phyloP scores from a whole-genome alignment of 2,113 vertebrate genomes.

The Orientallactaga bullata region DNA sequence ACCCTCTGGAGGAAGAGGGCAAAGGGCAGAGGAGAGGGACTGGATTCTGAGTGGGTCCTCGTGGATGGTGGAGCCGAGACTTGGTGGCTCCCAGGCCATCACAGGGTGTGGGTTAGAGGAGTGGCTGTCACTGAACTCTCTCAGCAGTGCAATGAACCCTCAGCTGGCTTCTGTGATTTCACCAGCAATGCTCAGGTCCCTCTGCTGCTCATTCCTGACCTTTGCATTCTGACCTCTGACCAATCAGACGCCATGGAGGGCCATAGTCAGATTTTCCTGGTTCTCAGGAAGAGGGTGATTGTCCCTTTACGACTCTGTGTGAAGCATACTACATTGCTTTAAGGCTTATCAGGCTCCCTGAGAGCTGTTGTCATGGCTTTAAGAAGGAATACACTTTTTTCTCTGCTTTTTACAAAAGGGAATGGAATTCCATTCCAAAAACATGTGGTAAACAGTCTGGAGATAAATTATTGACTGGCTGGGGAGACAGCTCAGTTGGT shows the following conservation, averaged over 20 bases:
- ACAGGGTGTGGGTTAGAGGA: accelerated
- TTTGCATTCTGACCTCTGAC: background rate
- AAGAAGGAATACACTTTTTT: accelerated
- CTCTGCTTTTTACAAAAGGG: background rate
- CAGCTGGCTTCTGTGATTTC: too few species aligned
- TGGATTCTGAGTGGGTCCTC: too few species aligned
- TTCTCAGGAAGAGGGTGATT: background rate
- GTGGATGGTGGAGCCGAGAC: background rate
- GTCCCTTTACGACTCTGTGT: background rate
- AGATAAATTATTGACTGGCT: background rate
- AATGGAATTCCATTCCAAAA: background rate
- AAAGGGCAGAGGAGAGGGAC: background rate
- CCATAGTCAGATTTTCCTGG: background rate
- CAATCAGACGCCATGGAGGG: accelerated
- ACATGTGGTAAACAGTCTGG: background rate
- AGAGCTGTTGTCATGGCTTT: accelerated
- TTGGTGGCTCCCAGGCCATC: background rate
- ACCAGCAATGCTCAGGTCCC: background rate
- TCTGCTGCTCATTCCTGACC: background rate
- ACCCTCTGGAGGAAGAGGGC: accelerated
- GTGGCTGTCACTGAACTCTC: too few species aligned
- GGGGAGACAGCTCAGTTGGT: too few species aligned
- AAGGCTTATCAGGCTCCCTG: accelerated
- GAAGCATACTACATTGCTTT: too few species aligned
- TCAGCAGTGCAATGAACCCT: accelerated